Evolutionary conservation across 2,113 vertebrate genomes (phyloP).

Genomic region (Eira barbara): DNA sequence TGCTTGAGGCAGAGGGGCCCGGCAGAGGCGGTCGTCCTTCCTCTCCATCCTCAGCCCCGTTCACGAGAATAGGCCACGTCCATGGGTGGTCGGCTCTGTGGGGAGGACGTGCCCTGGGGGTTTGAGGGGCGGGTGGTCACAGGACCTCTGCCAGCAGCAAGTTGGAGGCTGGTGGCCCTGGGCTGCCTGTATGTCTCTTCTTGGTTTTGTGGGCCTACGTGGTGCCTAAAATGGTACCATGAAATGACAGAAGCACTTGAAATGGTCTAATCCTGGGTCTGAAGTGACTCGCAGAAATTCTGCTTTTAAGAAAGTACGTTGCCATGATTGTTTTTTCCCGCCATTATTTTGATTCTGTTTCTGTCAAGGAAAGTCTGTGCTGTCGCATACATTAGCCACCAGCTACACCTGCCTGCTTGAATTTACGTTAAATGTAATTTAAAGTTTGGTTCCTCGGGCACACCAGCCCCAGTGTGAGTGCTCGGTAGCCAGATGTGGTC

Average conservation of each 20-base stretch:
- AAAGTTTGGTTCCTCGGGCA: neutral
- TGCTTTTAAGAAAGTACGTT: neutral
- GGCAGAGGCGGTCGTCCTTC: neutral
- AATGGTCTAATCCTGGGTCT: neutral
- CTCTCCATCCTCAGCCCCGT: neutral
- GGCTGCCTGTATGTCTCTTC: too few relatives aligned
- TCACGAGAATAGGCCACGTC: neutral
- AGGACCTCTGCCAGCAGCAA: neutral
- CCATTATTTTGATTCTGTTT: neutral
- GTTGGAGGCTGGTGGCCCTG: neutral
- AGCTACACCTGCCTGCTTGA: neutral
- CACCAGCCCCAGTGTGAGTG: neutral
- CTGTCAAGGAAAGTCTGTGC: neutral
- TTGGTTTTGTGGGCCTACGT: neutral
- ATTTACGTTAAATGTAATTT: neutral
- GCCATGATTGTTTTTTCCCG: neutral
- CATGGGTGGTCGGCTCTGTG: neutral
- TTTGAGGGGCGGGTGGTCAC: neutral
- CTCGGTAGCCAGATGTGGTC: neutral
- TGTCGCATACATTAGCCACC: neutral
- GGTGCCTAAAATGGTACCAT: neutral
- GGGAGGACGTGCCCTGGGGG: rapidly evolving
- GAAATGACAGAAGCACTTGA: neutral
- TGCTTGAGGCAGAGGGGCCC: neutral
- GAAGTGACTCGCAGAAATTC: neutral